These are phyloP conservation scores for Galeopsomyia nigrocyanea DNA, from an alignment of 2,888 invertebrate genomes.

Conservation along the genomic window DNA sequence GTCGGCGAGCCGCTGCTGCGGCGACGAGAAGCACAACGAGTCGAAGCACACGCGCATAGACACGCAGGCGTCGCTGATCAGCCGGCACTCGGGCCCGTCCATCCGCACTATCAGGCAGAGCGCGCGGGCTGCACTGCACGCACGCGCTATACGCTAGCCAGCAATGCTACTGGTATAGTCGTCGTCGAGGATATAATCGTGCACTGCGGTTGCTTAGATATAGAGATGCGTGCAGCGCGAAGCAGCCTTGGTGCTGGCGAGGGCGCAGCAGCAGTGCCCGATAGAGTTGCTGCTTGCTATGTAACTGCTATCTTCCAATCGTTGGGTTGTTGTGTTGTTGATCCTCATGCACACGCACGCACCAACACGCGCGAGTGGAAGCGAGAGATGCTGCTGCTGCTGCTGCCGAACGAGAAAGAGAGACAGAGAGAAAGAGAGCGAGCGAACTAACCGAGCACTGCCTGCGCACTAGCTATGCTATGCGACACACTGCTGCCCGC, in stretches of 20 bases:
- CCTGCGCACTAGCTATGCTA: neutral
- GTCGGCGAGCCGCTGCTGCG: constrained; percentile 52
- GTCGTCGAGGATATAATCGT: too few relatives aligned
- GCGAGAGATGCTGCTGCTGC: neutral
- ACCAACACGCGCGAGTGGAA: constrained; percentile 2
- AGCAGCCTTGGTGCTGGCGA: neutral
- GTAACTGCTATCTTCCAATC: too few relatives aligned
- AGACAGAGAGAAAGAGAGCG: constrained; percentile 18
- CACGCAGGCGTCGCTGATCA: constrained; percentile 71
- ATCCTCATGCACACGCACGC: constrained; percentile 8
- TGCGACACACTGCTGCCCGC: neutral
- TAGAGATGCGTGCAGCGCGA: too few relatives aligned
- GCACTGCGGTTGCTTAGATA: too few relatives aligned
- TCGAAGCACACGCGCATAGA: constrained; percentile 94
- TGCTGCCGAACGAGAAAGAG: constrained; percentile 1
- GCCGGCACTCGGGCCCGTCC: constrained; percentile 65
- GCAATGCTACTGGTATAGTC: too few relatives aligned
- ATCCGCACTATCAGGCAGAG: constrained; percentile 55
- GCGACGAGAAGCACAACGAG: constrained; percentile 85
- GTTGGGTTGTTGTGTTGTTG: too few relatives aligned
- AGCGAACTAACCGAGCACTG: neutral
- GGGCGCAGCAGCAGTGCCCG: neutral
- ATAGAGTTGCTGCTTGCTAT: too few relatives aligned
- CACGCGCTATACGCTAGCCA: too few relatives aligned
- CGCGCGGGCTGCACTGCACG: constrained; percentile 7